Evolutionary conservation across 2,113 vertebrate genomes (phyloP), one percentile per base, ranked within the genome.

Genomic region (Brachyhypopomus gauderio): DNA sequence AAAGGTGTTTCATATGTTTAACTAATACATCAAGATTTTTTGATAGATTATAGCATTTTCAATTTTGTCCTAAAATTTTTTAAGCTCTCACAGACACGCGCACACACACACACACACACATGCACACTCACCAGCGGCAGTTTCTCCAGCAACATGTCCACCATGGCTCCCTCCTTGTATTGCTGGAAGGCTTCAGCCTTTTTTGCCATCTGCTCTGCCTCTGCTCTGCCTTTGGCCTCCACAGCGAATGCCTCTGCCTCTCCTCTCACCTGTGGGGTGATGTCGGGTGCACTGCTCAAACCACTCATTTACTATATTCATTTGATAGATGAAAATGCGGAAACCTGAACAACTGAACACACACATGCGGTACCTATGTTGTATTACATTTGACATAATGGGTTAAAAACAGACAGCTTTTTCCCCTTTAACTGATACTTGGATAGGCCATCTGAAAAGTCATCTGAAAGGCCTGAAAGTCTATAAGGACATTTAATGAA

Each of bases 81-180:
- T 30, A 30, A 30, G 45, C 45, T 12, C 45, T 14, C 45, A 62
- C 56, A 38, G 56, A 75, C 27, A n/a, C 73, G 36, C 52, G 34
- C 7, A 62, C 59, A 6, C 55, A 20, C 63, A 63, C 5, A 20
- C n/a, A 52, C 22, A 36, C 7, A 59, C 14, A 60, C 23, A 63
- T 23, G 48, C 8, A 16, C 11, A 58, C 91, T 90, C 60, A 96
- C 96, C 93, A 95, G 89, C 11, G 96, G 96, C 84, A 97, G 91
- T 71, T 95, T 95, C 90, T 95, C 94, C 79, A 97, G 91, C 85
- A 97, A 89, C 96, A 97, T 96, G 89, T 97, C 95, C 85, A 96
- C 94, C 90, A 96, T 95, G 62, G 96, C 96, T 0, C 95, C 96
- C 5, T 96, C 95, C 81, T 94, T 94, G 85, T 96, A 97, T 76